Conservation (phyloP, 1,140 invertebrate species). For the Drosophila ercepeae region DNA sequence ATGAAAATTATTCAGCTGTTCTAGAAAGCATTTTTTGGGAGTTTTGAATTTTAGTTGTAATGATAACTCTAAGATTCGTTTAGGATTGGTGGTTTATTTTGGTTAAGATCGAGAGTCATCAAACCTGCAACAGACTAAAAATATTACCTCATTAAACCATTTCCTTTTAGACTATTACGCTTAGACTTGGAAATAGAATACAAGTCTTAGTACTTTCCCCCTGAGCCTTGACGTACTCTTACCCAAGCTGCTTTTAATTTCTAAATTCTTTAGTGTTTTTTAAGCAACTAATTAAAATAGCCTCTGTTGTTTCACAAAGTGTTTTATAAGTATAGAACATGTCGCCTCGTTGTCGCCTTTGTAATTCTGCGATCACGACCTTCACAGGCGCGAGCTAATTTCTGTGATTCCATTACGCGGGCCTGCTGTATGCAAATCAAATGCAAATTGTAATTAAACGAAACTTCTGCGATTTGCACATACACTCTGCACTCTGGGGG, state of each 20-base stretch:
- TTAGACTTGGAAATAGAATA: too few relatives aligned
- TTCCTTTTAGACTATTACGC: too few relatives aligned
- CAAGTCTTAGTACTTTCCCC: too few relatives aligned
- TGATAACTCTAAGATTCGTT: too few relatives aligned
- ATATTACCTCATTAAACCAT: too few relatives aligned
- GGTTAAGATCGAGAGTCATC: too few relatives aligned
- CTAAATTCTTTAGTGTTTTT: neutral
- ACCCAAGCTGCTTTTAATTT: neutral
- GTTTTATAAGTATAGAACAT: conserved; percentile 5
- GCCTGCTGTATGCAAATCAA: conserved; percentile 58
- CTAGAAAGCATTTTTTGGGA: neutral
- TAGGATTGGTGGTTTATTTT: too few relatives aligned
- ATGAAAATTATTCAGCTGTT: conserved; percentile 27
- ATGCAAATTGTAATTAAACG: conserved; percentile 70
- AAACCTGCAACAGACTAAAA: too few relatives aligned
- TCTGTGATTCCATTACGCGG: conserved; percentile 41
- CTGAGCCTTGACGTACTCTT: neutral
- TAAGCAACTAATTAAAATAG: neutral
- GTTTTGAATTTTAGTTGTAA: too few relatives aligned
- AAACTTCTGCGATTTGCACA: conserved; percentile 55
- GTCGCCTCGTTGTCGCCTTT: neutral
- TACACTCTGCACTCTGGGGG: conserved; percentile 30
- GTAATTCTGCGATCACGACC: conserved; percentile 28
- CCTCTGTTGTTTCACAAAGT: conserved; percentile 11
- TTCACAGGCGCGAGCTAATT: conserved; percentile 26